phyloP scores from a whole-genome alignment of 1,140 invertebrate species.

The Eriocheir sinensis region DNA sequence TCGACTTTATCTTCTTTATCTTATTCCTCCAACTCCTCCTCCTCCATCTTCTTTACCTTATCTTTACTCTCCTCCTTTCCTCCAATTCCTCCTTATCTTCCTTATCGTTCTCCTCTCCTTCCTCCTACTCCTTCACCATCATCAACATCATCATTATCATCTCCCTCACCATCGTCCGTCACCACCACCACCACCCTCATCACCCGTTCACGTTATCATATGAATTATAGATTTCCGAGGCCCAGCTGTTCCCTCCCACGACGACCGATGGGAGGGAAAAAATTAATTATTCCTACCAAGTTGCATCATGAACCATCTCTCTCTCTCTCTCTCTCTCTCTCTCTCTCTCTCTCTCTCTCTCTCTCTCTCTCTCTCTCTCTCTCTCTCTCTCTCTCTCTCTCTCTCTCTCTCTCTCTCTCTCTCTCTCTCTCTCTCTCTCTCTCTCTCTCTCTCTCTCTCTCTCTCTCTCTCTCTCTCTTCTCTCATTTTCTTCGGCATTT shows the following conservation, averaged over 20 bases:
- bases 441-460: not conserved
- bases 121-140: not conserved
- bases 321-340: not conserved
- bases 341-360: not conserved
- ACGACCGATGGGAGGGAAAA: not conserved
- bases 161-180: not conserved
- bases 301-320: not conserved
- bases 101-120: not conserved
- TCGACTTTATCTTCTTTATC: not conserved
- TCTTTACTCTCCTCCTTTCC: not conserved
- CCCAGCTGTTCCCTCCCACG: not conserved
- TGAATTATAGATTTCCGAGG: not conserved
- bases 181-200: not conserved
- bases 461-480: not conserved
- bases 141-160: too few relatives aligned
- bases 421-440: too few relatives aligned
- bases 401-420: not conserved
- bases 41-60: not conserved
- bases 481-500: not conserved
- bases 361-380: not conserved
- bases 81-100: not conserved
- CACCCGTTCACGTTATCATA: constrained; percentile 2
- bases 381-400: not conserved
- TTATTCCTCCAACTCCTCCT: too few relatives aligned
- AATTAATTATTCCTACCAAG: not conserved